Evolutionary conservation across 2,113 vertebrate species (phyloP).

Genomic region (Sebastes schlegelii): DNA sequence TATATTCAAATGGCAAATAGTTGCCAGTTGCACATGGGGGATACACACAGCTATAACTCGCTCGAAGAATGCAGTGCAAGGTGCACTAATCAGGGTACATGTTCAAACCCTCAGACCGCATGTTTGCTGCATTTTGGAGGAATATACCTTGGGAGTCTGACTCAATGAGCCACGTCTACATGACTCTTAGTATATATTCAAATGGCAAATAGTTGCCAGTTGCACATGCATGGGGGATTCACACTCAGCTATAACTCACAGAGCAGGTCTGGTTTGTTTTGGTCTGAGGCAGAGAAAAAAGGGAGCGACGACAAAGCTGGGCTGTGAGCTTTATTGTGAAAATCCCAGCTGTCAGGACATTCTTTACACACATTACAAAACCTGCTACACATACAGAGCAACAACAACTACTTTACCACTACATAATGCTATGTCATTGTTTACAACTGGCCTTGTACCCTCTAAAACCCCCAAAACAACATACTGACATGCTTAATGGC

Average conservation of each 20-base stretch:
- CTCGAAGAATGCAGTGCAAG: not conserved
- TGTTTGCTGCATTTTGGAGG: not conserved
- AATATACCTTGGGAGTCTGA: not conserved
- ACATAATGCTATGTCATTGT: conserved; percentile 24
- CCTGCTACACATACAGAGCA: conserved; percentile 2
- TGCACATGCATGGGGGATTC: not conserved
- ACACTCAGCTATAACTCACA: conserved; percentile 3
- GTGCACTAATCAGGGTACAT: not conserved
- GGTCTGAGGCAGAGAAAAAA: conserved; percentile 21
- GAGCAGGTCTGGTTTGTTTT: conserved; percentile 64
- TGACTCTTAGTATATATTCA: not conserved
- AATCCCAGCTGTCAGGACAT: conserved; percentile 65
- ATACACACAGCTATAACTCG: too few relatives aligned
- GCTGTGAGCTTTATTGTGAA: conserved; percentile 57
- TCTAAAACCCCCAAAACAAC: too few relatives aligned
- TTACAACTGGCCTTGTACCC: not conserved
- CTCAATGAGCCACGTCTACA: not conserved
- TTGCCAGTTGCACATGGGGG: too few relatives aligned
- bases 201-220: conserved; percentile 8
- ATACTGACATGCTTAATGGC: not conserved
- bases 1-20: too few relatives aligned
- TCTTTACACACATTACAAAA: conserved; percentile 51
- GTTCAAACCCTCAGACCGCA: not conserved
- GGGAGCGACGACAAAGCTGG: conserved; percentile 40
- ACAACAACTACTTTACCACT: not conserved